A percentile compares a stretch with the other conserved stretches of the same genome.
Conservation (phyloP, 2,113 vertebrate genomes). For the Tetrao urogallus region DNA sequence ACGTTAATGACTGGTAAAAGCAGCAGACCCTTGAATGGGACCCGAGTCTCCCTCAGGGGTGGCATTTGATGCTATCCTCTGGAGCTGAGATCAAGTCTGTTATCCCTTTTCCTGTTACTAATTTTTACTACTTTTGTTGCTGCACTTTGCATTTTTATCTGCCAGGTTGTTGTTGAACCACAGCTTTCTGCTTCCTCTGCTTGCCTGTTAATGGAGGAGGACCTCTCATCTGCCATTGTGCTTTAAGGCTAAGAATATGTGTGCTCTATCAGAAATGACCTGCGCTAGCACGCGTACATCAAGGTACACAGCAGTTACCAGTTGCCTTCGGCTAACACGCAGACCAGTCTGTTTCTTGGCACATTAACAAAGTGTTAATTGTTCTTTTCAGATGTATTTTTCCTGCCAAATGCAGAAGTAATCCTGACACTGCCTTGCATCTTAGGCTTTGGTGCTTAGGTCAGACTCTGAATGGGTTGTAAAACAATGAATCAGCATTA, state of each 20-base stretch:
- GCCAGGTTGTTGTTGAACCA: not conserved
- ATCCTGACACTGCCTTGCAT: slow-evolving; percentile 69
- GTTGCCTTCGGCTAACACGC: slow-evolving; percentile 54
- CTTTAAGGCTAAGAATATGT: slow-evolving; percentile 5
- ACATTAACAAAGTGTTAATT: slow-evolving; percentile 74
- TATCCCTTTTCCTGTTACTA: not conserved
- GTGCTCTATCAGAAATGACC: not conserved
- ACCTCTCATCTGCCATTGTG: not conserved
- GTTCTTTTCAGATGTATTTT: slow-evolving; percentile 66
- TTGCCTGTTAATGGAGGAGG: not conserved
- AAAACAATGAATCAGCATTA: not conserved
- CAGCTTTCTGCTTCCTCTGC: not conserved
- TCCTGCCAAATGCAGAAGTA: slow-evolving; percentile 69
- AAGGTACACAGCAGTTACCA: slow-evolving; percentile 40
- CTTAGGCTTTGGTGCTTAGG: slow-evolving; percentile 63
- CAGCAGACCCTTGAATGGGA: not conserved
- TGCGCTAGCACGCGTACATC: not conserved
- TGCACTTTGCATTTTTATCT: slow-evolving; percentile 16
- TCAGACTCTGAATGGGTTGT: not conserved
- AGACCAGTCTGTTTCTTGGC: slow-evolving; percentile 59
- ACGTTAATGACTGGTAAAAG: not conserved
- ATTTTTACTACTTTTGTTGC: not conserved
- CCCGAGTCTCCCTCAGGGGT: not conserved
- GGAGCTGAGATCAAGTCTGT: not conserved
- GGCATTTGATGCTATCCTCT: not conserved